Conservation (phyloP, 53 echinoderm and acorn worm genomes). For the Holothuria leucospilota region DNA sequence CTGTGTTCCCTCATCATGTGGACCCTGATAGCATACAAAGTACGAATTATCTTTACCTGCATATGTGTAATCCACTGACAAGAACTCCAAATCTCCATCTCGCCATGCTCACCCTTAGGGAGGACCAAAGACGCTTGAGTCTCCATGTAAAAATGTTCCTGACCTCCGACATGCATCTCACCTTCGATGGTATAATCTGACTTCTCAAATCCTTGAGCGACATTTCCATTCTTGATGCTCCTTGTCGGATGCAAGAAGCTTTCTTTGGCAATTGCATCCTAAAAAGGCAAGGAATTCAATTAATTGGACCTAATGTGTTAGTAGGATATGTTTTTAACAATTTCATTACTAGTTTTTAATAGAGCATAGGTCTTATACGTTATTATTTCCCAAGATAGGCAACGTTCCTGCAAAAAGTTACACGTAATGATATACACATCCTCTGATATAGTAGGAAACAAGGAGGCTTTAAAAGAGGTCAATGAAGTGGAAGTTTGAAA, state of each 20-base stretch:
- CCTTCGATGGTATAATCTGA: conserved; percentile 65
- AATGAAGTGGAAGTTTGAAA: too few species aligned
- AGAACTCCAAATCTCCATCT: conserved; percentile 73
- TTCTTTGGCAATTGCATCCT: conserved; percentile 84
- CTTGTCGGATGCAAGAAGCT: conserved; percentile 55
- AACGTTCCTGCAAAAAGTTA: not conserved
- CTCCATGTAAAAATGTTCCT: conserved; percentile 84
- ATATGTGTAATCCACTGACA: conserved; percentile 62
- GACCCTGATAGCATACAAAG: too few species aligned
- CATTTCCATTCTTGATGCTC: conserved; percentile 57
- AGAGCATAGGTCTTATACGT: too few species aligned
- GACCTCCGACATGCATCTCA: conserved; percentile 63
- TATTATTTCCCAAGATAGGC: not conserved
- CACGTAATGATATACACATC: too few species aligned
- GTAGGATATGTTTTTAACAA: too few species aligned
- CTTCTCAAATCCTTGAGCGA: conserved; percentile 47
- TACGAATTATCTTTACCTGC: conserved; percentile 57
- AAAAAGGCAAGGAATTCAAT: not conserved
- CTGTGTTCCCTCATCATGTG: too few species aligned
- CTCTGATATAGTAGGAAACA: too few species aligned
- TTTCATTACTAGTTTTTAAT: too few species aligned
- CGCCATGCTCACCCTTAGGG: conserved; percentile 79
- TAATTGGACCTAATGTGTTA: not conserved
- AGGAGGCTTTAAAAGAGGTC: too few species aligned
- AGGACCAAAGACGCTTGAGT: conserved; percentile 65